Base-by-base conservation (phyloP, 2,797 vertebrate genomes). In the Diplodus puntazzo region DNA sequence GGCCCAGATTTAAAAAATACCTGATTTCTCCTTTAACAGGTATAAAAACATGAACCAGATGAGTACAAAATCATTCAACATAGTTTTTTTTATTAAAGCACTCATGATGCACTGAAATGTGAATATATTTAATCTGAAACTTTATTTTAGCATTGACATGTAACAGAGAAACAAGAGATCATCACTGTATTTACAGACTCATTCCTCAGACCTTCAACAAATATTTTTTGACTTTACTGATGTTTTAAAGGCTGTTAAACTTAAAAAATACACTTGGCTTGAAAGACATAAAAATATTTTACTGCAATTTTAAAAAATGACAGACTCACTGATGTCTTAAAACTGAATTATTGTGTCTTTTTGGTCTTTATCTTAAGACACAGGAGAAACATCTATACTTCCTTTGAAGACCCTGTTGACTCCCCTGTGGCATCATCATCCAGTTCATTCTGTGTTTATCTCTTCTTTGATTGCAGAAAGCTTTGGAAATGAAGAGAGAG, bases 401-500 rank as follows among this genome's bases (percentile, higher is more conserved):
- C 16, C 54, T 17, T 13, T 43, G 39, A 13, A 39, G 17, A 59
- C 34, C 43, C 6, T 25, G 39, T 59, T 1, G 17, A 39, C 30
- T 5, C 5, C 2, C 9, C 57, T 3, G 2, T 13, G 2, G 45
- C 9, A 5, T 50, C 7, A 3, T 6, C 27, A 5, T 34, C 30
- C 30, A 34, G 30, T 34, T 34, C 30, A 34, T 34, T 34, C 30
- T 6, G 30, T 25, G 34, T 39, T 11, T 61, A 9, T 83, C 7
- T 86, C 14, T 75, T 11, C 59, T 25, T 42, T 45, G 5, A 3
- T 69, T 81, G 23, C 94, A 99, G 98, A 93, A 88, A 83, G 97
- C 96, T 8, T 95, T 99, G 75, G 97, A 98, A 68, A 97, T 99
- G 96, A 96, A 90, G 0, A 95, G 97, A 84, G 97, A 97, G 1